A percentile compares a stretch with the other conserved stretches of the same genome.
These are phyloP conservation scores for Pholis gunnellus DNA, from an alignment of 2,113 vertebrate species.

Conservation along the genomic window DNA sequence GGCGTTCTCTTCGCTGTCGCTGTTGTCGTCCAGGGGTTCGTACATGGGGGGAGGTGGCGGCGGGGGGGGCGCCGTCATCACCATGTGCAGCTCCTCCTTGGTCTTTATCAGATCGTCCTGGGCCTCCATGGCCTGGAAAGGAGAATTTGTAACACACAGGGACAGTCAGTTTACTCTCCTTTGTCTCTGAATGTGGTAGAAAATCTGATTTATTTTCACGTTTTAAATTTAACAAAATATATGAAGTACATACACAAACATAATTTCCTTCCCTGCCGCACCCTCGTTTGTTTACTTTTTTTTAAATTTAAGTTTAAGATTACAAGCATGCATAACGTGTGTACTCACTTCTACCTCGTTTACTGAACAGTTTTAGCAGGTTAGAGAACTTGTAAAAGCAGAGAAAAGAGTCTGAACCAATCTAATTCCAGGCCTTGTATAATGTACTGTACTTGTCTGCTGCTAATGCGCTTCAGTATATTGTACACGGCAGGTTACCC, in stretches of 20 bases:
- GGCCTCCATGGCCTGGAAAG: slow-evolving; percentile 89
- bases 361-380: neutral
- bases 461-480: neutral
- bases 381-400: neutral
- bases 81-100: slow-evolving; percentile 91
- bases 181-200: neutral
- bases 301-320: neutral
- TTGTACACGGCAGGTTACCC: neutral
- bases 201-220: neutral
- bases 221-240: neutral
- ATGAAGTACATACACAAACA: neutral
- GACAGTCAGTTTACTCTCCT: neutral
- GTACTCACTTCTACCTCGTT: neutral
- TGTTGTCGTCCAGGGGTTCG: slow-evolving; percentile 84
- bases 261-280: too few relatives aligned
- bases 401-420: neutral
- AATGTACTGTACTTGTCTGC: neutral
- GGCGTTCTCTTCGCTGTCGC: slow-evolving; percentile 87
- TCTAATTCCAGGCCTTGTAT: neutral
- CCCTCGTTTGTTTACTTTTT: neutral
- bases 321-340: neutral
- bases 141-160: neutral
- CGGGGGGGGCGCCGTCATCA: slow-evolving; percentile 86
- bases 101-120: slow-evolving; percentile 92
- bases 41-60: slow-evolving; percentile 87